Evolutionary conservation across 2,797 vertebrate species (phyloP).

Genomic region (Sphenodon punctatus): DNA sequence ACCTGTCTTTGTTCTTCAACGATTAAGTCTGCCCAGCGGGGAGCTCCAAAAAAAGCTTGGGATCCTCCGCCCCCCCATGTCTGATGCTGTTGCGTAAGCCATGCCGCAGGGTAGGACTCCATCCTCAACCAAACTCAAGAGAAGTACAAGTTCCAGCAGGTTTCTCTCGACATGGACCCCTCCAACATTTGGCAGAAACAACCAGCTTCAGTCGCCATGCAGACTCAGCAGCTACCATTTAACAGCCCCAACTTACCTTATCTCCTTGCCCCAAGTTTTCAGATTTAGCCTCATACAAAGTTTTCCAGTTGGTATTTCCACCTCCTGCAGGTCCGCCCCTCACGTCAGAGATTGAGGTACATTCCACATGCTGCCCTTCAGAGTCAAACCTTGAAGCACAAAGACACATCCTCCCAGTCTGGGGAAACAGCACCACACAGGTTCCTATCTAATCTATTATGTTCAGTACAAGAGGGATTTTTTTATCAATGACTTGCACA

Average conservation of each 20-base stretch:
- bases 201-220: neutral
- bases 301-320: conserved; percentile 89
- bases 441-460: neutral
- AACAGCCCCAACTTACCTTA: conserved; percentile 80
- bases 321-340: conserved; percentile 71
- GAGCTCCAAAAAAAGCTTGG: no score
- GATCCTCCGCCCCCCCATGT: no score
- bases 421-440: neutral
- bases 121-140: neutral
- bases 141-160: neutral
- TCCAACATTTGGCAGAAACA: neutral
- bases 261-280: conserved; percentile 96
- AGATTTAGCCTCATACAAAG: conserved; percentile 86
- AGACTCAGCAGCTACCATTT: neutral
- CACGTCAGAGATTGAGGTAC: conserved; percentile 88
- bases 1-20: no score
- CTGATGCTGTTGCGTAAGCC: no score
- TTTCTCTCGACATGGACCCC: neutral
- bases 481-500: conserved; percentile 52
- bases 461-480: conserved; percentile 8
- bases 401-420: neutral
- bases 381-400: conserved; percentile 89
- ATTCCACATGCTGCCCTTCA: conserved; percentile 89
- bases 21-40: no score
- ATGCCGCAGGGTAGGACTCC: neutral